Conservation (phyloP, 1,140 invertebrate species). For the Zaprionus kolodkinae region DNA sequence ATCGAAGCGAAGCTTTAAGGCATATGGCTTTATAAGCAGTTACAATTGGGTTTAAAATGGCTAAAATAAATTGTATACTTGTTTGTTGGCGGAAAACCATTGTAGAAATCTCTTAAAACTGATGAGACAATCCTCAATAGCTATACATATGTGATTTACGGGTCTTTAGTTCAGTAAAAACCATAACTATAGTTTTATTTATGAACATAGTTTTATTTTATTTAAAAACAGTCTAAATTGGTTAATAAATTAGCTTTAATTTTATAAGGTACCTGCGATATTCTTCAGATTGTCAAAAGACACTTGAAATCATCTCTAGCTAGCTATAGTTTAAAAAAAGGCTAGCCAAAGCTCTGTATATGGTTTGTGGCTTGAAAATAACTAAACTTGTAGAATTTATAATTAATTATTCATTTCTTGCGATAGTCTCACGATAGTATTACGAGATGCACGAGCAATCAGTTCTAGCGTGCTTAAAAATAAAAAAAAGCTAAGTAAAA, state of each 20-base stretch:
- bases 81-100: no score
- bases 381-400: no score
- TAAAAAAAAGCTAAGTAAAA: fast-evolving
- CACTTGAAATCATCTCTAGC: neutral
- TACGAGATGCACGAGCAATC: neutral
- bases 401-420: no score
- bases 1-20: neutral
- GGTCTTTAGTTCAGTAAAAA: no score
- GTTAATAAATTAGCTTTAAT: no score
- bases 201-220: no score
- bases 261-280: neutral
- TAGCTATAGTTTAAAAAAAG: neutral
- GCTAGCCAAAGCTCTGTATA: neutral
- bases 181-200: no score
- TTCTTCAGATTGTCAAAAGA: neutral
- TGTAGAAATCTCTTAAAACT: no score
- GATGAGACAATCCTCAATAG: neutral
- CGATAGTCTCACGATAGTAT: neutral
- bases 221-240: neutral
- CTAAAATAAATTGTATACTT: neutral
- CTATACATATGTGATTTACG: neutral
- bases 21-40: neutral
- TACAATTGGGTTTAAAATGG: neutral
- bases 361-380: neutral
- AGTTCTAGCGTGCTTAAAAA: neutral